Percentiles rank a stretch among this genome's conserved stretches.
These are phyloP conservation scores for Aphelenchoides avenae DNA, from an alignment of 1,140 invertebrate species.

Conservation along the genomic window DNA sequence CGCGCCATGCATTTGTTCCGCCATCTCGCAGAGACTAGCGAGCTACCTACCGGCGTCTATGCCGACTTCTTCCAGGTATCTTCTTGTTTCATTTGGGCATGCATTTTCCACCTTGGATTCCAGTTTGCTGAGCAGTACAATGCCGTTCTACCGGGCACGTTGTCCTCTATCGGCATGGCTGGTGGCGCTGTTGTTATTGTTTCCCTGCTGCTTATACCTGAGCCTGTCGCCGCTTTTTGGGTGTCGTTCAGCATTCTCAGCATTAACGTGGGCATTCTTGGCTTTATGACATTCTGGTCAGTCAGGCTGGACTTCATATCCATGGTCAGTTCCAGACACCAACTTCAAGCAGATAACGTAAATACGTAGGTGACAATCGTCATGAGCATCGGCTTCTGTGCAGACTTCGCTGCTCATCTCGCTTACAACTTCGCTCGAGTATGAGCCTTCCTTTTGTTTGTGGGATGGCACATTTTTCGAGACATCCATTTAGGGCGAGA, in stretches of 20 bases:
- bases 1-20: constrained; percentile 54
- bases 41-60: constrained; percentile 85
- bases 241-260: constrained; percentile 90
- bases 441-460: constrained; percentile 2
- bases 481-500: constrained; percentile 69
- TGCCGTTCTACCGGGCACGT: constrained; percentile 64
- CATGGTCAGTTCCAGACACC: constrained; percentile 97
- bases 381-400: constrained; percentile 96
- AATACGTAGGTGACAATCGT: constrained; percentile 96
- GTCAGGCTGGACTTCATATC: constrained; percentile 92
- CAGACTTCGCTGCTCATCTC: constrained; percentile 93
- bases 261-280: constrained; percentile 86
- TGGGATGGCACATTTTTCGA: no score
- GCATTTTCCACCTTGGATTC: constrained; percentile 17
- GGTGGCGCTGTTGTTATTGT: constrained; percentile 89
- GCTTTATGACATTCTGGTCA: constrained; percentile 91
- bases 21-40: constrained; percentile 69
- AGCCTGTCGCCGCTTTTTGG: constrained; percentile 83
- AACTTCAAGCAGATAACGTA: constrained; percentile 67
- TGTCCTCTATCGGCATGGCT: constrained; percentile 85
- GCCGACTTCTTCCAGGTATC: constrained; percentile 81
- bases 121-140: constrained; percentile 59
- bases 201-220: constrained; percentile 89
- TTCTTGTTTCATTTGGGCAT: constrained; percentile 1
- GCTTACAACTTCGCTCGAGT: constrained; percentile 81